Percentiles rank a stretch among this genome's conserved stretches.
These are phyloP conservation scores for Augochlorella aurata DNA, from an alignment of 2,888 invertebrate species.

Conservation along the genomic window DNA sequence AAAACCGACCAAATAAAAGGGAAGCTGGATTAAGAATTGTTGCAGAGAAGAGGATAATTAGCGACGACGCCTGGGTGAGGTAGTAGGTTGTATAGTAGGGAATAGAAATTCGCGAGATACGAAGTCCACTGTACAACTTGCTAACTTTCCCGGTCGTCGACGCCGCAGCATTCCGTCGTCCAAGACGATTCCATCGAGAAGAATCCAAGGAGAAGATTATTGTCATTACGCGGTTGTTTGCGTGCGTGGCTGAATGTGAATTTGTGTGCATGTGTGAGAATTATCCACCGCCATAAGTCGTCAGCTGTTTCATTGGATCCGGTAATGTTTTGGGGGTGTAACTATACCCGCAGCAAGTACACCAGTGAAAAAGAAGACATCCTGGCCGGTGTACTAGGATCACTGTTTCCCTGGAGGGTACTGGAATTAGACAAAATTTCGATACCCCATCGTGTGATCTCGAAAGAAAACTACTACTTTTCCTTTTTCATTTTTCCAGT, in stretches of 20 bases:
- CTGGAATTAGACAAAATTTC: background rate
- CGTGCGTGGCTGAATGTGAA: background rate
- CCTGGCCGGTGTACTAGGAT: background rate
- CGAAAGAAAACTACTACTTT: background rate
- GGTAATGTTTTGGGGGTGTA: too few relatives aligned
- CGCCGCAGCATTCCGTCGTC: slow-evolving; percentile 71
- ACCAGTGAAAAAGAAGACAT: background rate
- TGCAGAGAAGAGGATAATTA: slow-evolving; percentile 43
- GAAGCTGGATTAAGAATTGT: background rate
- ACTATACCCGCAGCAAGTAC: too few relatives aligned
- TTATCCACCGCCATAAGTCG: too few relatives aligned
- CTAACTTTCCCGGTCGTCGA: slow-evolving; percentile 94
- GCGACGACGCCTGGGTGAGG: slow-evolving; percentile 90
- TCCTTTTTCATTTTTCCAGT: background rate
- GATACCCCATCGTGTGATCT: background rate
- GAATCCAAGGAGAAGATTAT: background rate
- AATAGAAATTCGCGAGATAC: slow-evolving; percentile 89
- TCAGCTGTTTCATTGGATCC: too few relatives aligned
- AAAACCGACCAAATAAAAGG: background rate
- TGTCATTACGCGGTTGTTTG: background rate
- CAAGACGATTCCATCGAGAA: slow-evolving; percentile 3
- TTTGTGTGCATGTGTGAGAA: too few relatives aligned
- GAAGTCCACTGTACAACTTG: slow-evolving; percentile 97
- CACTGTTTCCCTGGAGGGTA: background rate
- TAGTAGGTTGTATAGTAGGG: slow-evolving; percentile 99